phyloP scores from a whole-genome alignment of 2,888 invertebrate species.

The Embidobia sp. region DNA sequence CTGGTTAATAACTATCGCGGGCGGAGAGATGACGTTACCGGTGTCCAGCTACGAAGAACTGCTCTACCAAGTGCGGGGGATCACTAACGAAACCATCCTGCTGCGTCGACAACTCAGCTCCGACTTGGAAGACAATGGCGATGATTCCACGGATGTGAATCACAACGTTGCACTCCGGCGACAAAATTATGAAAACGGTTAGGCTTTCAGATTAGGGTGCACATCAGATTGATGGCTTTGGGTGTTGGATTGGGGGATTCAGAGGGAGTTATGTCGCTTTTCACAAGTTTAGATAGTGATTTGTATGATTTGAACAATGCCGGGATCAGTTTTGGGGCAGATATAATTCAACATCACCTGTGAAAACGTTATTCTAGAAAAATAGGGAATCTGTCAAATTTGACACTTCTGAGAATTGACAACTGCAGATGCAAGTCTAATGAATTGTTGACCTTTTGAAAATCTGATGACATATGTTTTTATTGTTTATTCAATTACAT shows the following conservation, averaged over 20 bases:
- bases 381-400: too few relatives aligned
- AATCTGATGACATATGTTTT: too few relatives aligned
- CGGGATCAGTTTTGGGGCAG: too few relatives aligned
- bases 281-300: too few relatives aligned
- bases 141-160: constrained; percentile 75
- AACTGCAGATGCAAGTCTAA: too few relatives aligned
- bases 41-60: constrained; percentile 85
- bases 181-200: constrained; percentile 73
- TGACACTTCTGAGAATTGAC: too few relatives aligned
- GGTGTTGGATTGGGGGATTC: not conserved
- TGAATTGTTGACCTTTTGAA: too few relatives aligned
- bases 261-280: not conserved
- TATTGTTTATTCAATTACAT: too few relatives aligned
- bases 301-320: too few relatives aligned
- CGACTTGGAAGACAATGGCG: constrained; percentile 75
- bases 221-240: constrained; percentile 41
- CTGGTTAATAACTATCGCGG: constrained; percentile 70
- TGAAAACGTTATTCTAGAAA: too few relatives aligned
- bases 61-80: constrained; percentile 84
- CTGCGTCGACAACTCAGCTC: constrained; percentile 83
- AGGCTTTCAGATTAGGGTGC: constrained; percentile 19
- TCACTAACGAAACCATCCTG: constrained; percentile 84
- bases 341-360: too few relatives aligned
- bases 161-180: constrained; percentile 74
- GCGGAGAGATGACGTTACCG: constrained; percentile 83